Conservation (phyloP, 2,888 invertebrate genomes). For the Actias luna region DNA sequence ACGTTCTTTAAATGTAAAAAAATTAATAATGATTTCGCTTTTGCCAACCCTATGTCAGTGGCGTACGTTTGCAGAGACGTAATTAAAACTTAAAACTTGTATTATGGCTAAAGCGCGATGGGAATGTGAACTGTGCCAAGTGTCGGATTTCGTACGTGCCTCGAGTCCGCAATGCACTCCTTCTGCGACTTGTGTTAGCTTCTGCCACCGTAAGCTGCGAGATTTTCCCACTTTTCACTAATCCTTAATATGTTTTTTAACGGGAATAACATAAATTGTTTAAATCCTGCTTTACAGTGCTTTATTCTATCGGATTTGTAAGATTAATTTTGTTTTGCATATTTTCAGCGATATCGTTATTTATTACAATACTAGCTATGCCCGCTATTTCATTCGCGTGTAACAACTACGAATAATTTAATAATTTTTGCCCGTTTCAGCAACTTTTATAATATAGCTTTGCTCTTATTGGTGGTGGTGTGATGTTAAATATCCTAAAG, state of each 20-base stretch:
- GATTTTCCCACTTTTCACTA: constrained; percentile 41
- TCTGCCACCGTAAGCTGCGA: constrained; percentile 27
- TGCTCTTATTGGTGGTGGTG: no score
- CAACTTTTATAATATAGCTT: no score
- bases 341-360: neutral
- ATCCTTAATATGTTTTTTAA: constrained; percentile 40
- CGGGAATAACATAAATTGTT: constrained; percentile 24
- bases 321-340: neutral
- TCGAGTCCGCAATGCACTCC: constrained; percentile 58
- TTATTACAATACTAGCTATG: neutral
- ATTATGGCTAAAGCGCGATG: constrained; percentile 57
- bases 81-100: constrained; percentile 78
- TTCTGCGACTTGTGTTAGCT: constrained; percentile 30
- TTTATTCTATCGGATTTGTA: neutral
- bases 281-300: neutral
- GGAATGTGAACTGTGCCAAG: constrained; percentile 71
- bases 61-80: constrained; percentile 57
- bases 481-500: no score
- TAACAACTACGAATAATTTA: no score
- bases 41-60: constrained; percentile 25
- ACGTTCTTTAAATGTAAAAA: neutral
- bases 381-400: no score
- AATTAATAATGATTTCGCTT: neutral
- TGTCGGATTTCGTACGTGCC: constrained; percentile 75
- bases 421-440: no score